These are phyloP conservation scores for Scaptomyza flava DNA, from an alignment of 2,888 invertebrate species.

Conservation along the genomic window DNA sequence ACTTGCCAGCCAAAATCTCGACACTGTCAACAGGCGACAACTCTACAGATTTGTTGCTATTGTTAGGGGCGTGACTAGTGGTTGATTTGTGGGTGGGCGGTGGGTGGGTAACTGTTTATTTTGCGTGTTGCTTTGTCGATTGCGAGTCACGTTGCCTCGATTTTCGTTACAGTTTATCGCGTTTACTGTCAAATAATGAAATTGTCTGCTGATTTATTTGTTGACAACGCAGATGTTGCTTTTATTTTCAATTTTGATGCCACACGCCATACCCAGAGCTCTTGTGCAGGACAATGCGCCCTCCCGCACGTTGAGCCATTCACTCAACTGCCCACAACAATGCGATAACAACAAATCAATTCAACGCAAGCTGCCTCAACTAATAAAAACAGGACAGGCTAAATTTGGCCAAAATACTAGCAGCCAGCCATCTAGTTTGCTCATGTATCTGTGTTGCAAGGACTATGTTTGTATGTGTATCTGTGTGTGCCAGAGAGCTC, in stretches of 20 bases:
- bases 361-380: conserved; percentile 78
- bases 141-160: conserved; percentile 65
- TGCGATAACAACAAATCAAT: conserved; percentile 79
- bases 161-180: conserved; percentile 76
- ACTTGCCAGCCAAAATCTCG: conserved; percentile 58
- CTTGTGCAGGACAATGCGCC: conserved; percentile 10
- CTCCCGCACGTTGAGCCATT: conserved; percentile 26
- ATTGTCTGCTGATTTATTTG: conserved; percentile 80
- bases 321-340: conserved; percentile 71
- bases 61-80: conserved; percentile 6
- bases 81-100: background rate
- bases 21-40: conserved; percentile 59
- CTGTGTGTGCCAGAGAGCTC: conserved; percentile 10
- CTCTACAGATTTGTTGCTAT: conserved; percentile 45
- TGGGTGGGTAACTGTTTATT: conserved; percentile 52
- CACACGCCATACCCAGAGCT: conserved; percentile 46
- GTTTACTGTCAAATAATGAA: conserved; percentile 80
- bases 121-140: conserved; percentile 19
- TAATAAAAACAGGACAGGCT: conserved; percentile 65
- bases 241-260: conserved; percentile 79
- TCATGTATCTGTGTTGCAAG: conserved; percentile 35
- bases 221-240: conserved; percentile 79
- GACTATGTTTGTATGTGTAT: conserved; percentile 11
- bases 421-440: conserved; percentile 55
- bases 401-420: conserved; percentile 32